Base-by-base conservation (phyloP, 2,797 vertebrate genomes). In the Hylomyscus alleni region DNA sequence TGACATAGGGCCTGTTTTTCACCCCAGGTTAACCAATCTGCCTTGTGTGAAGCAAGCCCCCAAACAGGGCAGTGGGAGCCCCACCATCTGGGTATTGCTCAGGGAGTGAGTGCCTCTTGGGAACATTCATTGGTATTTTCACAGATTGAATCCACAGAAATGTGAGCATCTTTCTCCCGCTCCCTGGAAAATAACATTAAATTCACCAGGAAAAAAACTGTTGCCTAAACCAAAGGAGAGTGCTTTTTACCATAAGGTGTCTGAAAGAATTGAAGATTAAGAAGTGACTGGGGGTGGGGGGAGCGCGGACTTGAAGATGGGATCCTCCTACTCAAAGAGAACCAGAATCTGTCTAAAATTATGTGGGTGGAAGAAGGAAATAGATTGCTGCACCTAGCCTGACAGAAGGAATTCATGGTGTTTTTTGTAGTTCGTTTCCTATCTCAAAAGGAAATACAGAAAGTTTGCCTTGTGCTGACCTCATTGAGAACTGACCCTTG, bases 241-340 rank as follows among this genome's bases (percentile, higher is more conserved):
- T 89, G 26, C 50, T 22, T 93, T 97, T 88, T 47, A 29, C 89
- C 91, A 89, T 80, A 92, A 87, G 31, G 11, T 40, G n/a, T 29
- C 31, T 86, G 15, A 22, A 37, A 17, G 34, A 54, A 85, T 0
- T 76, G 47, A 91, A 60, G 82, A 31, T 26, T 77, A 40, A 89
- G 58, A 5, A 89, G 75, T 81, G 24, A 19, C 34, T 77, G 22
- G 58, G 2, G 26, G 37, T 12, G 29, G 62, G 26, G 31, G 11
- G 56, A n/a, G n/a, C n/a, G n/a, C n/a, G n/a, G n/a, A 62, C 20
- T 84, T 69, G 44, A 75, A 65, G 50, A 56, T 47, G 24, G 44
- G 72, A 8, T 86, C 34, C 4, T 65, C 44, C 40, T 77, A 29
- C 73, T 29, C 56, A 75, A 65, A 88, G 69, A 75, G 47, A 15